Evolutionary conservation across 1,140 invertebrate genomes (phyloP), one percentile per base, ranked within the genome.

Genomic region (Drosophila equinoxialis): DNA sequence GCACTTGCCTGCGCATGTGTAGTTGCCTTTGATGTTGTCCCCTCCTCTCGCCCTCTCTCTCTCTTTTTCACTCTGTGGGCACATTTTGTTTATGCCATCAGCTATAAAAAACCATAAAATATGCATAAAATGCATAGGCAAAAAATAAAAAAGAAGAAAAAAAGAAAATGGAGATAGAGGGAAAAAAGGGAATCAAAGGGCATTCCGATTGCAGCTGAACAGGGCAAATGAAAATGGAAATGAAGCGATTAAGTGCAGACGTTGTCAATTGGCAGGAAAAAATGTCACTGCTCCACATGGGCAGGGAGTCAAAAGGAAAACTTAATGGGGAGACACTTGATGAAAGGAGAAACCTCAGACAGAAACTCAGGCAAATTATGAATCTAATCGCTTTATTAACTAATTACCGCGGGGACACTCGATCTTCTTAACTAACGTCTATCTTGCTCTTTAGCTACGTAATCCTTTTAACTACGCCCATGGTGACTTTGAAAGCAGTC

Each of bases 1-100:
- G 83, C 83, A 86, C 83, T 86, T 86, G 84, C 83, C 69, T 86
- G 83, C 83, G 83, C 83, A 86, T 86, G 83, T 83, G 83, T 87
- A 83, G 65, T 86, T 23, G 76, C 73, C 83, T 86, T 86, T 85
- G 81, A 85, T 85, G 82, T 85, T 74, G 45, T 10, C 13, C 14
- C 17, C 8, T 7, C 17, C 45, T 6, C 13, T 42, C n/a, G 3
- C 13, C 41, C 41, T 42, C 1, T 3, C 45, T 11, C 45, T 20
- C 8, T 20, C 8, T 39, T n/a, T n/a, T n/a, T n/a, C 7, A 8
- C 39, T 23, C 48, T 65, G 42, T 58, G 66, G 60, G 64, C 68
- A 64, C 77, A 79, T 73, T 74, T 54, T 86, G 83, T 86, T 86
- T 86, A 86, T 83, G 77, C 57, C 70, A 83, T 60, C 54, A 65